Conservation (phyloP, 2,888 invertebrate species). For the Nephrotoma guestfalica region DNA sequence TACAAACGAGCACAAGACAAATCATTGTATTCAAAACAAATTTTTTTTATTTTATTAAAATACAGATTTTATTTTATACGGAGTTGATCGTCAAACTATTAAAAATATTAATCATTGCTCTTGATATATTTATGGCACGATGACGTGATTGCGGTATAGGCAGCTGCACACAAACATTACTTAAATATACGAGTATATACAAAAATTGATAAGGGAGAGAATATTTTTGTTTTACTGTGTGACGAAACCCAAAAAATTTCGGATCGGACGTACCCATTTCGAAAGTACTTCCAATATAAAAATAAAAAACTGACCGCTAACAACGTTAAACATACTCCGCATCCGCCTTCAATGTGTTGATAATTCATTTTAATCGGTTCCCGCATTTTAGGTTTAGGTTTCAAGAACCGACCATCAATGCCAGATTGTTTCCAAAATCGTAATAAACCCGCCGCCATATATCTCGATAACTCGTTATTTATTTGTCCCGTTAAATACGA, state of each 20-base stretch:
- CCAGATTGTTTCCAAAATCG: background rate
- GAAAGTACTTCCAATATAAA: background rate
- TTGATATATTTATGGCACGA: background rate
- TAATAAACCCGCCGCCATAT: background rate
- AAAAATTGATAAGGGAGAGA: too few relatives aligned
- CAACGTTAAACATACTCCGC: background rate
- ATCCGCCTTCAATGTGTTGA: background rate
- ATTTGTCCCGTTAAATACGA: background rate
- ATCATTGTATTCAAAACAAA: background rate
- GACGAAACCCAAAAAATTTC: background rate
- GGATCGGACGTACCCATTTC: background rate
- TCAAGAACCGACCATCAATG: background rate
- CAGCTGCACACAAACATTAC: background rate
- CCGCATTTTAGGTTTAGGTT: background rate
- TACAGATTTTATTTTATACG: background rate
- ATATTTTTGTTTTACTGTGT: background rate
- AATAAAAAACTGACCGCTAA: background rate
- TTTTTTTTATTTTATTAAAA: background rate
- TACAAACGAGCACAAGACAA: background rate
- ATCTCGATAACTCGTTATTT: background rate
- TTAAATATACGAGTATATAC: too few relatives aligned
- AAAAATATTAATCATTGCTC: background rate
- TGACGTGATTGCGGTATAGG: background rate
- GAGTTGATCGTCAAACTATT: background rate
- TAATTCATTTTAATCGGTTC: background rate